A percentile compares a stretch with the other conserved stretches of the same genome.
Conservation (phyloP, 2,797 vertebrate species). For the Muscicapa striata region DNA sequence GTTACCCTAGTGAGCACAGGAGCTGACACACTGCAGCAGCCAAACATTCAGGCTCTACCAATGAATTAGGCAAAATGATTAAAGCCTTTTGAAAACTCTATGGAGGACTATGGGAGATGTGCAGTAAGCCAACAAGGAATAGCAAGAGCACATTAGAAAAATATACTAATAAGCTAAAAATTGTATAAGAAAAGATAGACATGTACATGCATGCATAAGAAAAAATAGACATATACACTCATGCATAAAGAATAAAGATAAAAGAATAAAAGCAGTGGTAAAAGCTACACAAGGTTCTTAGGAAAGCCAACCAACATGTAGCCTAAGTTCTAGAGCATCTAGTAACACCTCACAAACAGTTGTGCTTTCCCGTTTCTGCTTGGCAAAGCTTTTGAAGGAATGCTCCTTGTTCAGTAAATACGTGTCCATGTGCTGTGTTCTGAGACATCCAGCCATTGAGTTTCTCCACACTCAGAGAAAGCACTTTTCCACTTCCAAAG, state of each 20-base stretch:
- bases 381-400: background rate
- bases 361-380: background rate
- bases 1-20: background rate
- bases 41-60: background rate
- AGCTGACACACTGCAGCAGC: background rate
- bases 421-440: accelerated
- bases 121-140: background rate
- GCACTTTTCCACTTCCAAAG: background rate
- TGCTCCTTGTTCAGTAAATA: background rate
- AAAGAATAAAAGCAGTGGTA: background rate
- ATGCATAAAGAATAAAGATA: background rate
- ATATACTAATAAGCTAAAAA: background rate
- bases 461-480: background rate
- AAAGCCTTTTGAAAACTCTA: background rate
- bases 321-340: background rate
- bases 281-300: background rate
- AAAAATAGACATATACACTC: too few relatives aligned
- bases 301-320: background rate
- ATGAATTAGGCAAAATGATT: background rate
- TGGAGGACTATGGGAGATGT: background rate
- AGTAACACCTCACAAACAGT: background rate
- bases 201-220: background rate
- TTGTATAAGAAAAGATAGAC: background rate
- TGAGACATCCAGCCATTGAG: background rate
- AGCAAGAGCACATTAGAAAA: background rate